Base-by-base conservation (phyloP, 2,888 invertebrate genomes). In the Brachylomia viminalis region DNA sequence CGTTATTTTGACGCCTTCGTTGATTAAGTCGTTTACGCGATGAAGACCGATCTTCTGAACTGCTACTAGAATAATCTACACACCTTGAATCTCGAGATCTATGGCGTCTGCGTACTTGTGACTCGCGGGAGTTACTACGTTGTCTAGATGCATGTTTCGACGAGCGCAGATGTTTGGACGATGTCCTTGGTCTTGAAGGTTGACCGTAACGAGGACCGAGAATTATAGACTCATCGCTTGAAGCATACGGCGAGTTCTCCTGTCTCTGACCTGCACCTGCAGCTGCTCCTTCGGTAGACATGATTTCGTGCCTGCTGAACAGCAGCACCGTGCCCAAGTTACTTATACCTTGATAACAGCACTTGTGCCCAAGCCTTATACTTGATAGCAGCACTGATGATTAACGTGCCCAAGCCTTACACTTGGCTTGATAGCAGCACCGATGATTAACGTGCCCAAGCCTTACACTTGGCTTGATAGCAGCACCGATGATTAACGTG, bases 361-460 rank as follows among this genome's bases (percentile, higher is more conserved):
- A 59, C 59, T n/a, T n/a, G 61, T 61, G 15, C 61, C 23, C 38
- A 38, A 38, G 61, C 23, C 7, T 38, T 61, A 23, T 1, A 23
- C 61, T 61, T 61, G 61, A 23, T 61, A 23, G 23, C 23, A 61
- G 61, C 33, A 61, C 33, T 23, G 58, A 20, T 59, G 20, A 4
- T 59, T 33, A 30, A 59, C 3, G 59, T 59, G 59, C 30, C 59
- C 10, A 59, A 58, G 58, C n/a, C 54, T n/a, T 54, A n/a, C 3
- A 54, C n/a, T n/a, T n/a, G n/a, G n/a, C 54, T 54, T n/a, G 54
- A 54, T 58, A 30, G 20, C 58, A 58, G 58, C 20, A 58, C 58
- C 10, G n/a, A n/a, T n/a, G n/a, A n/a, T n/a, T n/a, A 11, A n/a
- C 15, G 61, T 61, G 15, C 61, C 23, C 38, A 38, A 38, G 61